Evolutionary conservation across 1,140 invertebrate species (phyloP).

Genomic region (Drosophila bocqueti): DNA sequence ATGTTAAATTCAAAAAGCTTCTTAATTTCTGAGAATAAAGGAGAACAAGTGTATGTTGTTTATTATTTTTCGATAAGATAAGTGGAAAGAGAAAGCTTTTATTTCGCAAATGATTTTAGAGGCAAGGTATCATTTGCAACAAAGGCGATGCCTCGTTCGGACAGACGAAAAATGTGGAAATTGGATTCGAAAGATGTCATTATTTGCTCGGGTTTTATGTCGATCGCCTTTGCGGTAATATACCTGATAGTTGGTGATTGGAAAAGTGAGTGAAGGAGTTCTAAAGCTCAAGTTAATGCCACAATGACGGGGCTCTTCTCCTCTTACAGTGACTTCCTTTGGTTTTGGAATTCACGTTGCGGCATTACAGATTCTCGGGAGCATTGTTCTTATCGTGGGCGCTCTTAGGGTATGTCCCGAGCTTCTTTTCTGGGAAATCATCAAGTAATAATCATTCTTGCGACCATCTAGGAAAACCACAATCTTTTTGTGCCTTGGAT

Average conservation of each 20-base stretch:
- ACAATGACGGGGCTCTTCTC: background rate
- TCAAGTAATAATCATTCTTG: background rate
- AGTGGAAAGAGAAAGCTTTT: slow-evolving; percentile 1
- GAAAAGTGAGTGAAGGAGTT: background rate
- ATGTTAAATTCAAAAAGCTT: background rate
- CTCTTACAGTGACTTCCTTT: background rate
- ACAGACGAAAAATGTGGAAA: slow-evolving; percentile 2
- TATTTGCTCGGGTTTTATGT: slow-evolving; percentile 1
- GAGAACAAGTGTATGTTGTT: background rate
- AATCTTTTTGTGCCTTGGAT: slow-evolving; percentile 26
- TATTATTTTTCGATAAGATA: slow-evolving; percentile 1
- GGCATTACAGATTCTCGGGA: slow-evolving; percentile 3
- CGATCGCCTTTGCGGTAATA: slow-evolving; percentile 7
- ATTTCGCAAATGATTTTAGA: background rate
- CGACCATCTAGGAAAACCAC: background rate
- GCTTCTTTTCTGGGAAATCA: background rate
- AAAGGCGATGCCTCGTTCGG: too few species aligned
- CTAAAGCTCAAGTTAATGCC: background rate
- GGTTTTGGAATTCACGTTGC: slow-evolving; percentile 8
- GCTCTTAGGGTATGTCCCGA: background rate
- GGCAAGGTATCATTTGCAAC: background rate
- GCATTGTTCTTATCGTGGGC: slow-evolving; percentile 1
- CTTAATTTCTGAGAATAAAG: slow-evolving; percentile 1
- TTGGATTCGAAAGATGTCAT: slow-evolving; percentile 6
- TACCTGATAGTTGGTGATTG: background rate